Base-by-base conservation (phyloP, 2,888 invertebrate species). In the Melipona bicolor region DNA sequence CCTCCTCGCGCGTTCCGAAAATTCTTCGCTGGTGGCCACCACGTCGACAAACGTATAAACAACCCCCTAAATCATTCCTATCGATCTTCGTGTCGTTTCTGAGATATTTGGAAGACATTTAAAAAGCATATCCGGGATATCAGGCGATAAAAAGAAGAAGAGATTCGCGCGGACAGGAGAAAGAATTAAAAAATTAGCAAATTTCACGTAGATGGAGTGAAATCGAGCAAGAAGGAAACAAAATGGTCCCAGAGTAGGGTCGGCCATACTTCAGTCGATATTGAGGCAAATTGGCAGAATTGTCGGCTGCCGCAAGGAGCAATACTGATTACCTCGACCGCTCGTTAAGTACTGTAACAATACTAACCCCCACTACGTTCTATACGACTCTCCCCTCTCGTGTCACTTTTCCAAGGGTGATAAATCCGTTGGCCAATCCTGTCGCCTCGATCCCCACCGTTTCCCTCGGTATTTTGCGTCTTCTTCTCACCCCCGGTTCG, bases 221-320 rank as follows among this genome's bases (percentile, higher is more conserved):
- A 88, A 79, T 81, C 70, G 49, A 70, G 17, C 84, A 87, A 87
- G 87, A 90, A 90, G 88, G 81, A 90, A 91, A 89, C 91, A 92
- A 93, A 94, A 93, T 93, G 93, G 92, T 91, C 91, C 89, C 90
- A 86, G 83, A 77, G 67, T 67, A 69, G 71, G 86, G 88, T 90
- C 92, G 90, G 90, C 90, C 91, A 90, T 92, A 88, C 86, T 90
- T 88, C 90, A 89, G 89, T 87, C 82, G 84, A 89, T 92, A 94
- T 94, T 94, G 92, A 93, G 93, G 92, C 92, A 94, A 94, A 94
- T 94, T 94, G 94, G 91, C 90, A 88, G 89, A 93, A 93, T 94
- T 93, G 92, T 84, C 78, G 86, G 78, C 86, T 77, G 76, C 89
- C 90, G 81, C 85, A 87, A 89, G 87, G 87, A 89, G 86, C 88